Evolutionary conservation across 30 jellyfish, hydroid and myxozoan genomes (phyloP), one percentile per base, ranked within the genome.

Genomic region (Clytia hemisphaerica): DNA sequence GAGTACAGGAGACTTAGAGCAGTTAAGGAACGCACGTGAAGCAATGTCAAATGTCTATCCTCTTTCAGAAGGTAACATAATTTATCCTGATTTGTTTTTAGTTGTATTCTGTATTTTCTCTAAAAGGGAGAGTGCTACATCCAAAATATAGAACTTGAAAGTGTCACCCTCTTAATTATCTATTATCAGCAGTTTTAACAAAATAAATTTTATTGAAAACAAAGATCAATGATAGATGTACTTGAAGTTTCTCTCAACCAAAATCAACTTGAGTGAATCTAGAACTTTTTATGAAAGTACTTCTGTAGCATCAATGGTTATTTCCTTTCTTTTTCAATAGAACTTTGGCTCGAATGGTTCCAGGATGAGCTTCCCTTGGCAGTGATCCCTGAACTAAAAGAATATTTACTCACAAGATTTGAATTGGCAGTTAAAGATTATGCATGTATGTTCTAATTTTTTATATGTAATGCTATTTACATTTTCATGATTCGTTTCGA

Each of bases 301-400:
- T n/a, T n/a, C n/a, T n/a, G n/a, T 48, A 32, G 28, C 10, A 21
- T 45, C 65, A 22, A 18, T 4, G 7, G 3, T 64, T n/a, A 21
- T n/a, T 37, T 4, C 25, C 45, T 72, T 55, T 49, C 36, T 3
- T 38, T 58, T 31, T 5, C 6, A 28, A 37, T 31, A 88, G 97
- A 81, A 42, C 68, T 92, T 3, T 92, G 99, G 99, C 62, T 74
- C 16, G 95, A 92, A 1, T 92, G 99, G 99, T 48, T 92, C 15
- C 68, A 30, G 6, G 96, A 92, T 61, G 99, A 92, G 38, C 40
- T 70, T 69, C 95, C 92, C 26, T 61, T 89, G 15, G 85, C 86
- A 29, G 82, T 78, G 10, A 40, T 78, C 7, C 99, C 95, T n/a
- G 78, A 73, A 14, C 95, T 78, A 22, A 83, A 75, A 31, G 73